phyloP scores from a whole-genome alignment of 2,888 invertebrate genomes.

The Eulithis prunata region DNA sequence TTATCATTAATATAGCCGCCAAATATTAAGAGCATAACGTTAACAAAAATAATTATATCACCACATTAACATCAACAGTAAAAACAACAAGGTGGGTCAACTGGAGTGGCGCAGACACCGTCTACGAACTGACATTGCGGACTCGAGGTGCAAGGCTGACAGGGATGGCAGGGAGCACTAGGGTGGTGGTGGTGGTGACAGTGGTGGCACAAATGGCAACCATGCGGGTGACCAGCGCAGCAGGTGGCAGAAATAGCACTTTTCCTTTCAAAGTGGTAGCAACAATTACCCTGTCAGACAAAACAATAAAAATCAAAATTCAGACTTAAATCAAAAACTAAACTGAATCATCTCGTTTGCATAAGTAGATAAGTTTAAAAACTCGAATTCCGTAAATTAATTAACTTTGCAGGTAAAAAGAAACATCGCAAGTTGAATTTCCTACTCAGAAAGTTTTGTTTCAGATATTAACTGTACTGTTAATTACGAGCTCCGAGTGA shows the following conservation, averaged over 20 bases:
- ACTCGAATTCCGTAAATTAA: slow-evolving; percentile 63
- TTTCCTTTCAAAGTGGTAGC: slow-evolving; percentile 66
- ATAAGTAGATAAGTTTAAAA: slow-evolving; percentile 69
- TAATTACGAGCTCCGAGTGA: slow-evolving; percentile 18
- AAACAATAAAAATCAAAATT: slow-evolving; percentile 44
- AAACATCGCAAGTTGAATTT: slow-evolving; percentile 62
- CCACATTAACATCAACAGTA: slow-evolving; percentile 44
- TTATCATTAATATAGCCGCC: slow-evolving; percentile 62
- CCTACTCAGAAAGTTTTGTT: slow-evolving; percentile 67
- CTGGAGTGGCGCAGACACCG: slow-evolving; percentile 47
- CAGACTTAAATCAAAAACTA: not conserved
- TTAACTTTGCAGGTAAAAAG: slow-evolving; percentile 74
- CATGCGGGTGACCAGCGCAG: slow-evolving; percentile 22
- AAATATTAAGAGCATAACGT: slow-evolving; percentile 52
- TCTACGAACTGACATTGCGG: slow-evolving; percentile 54
- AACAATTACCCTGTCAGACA: slow-evolving; percentile 67
- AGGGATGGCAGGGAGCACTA: slow-evolving; percentile 34
- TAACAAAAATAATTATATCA: slow-evolving; percentile 41
- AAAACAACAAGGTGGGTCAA: slow-evolving; percentile 49
- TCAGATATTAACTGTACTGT: slow-evolving; percentile 62
- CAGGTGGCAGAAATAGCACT: slow-evolving; percentile 40
- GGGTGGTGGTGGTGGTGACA: slow-evolving; percentile 27
- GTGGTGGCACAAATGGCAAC: slow-evolving; percentile 33
- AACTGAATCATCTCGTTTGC: slow-evolving; percentile 60
- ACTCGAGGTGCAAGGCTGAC: slow-evolving; percentile 38